These are phyloP conservation scores for Drosophila cyrtoloma DNA, from an alignment of 2,888 invertebrate species.

Conservation along the genomic window DNA sequence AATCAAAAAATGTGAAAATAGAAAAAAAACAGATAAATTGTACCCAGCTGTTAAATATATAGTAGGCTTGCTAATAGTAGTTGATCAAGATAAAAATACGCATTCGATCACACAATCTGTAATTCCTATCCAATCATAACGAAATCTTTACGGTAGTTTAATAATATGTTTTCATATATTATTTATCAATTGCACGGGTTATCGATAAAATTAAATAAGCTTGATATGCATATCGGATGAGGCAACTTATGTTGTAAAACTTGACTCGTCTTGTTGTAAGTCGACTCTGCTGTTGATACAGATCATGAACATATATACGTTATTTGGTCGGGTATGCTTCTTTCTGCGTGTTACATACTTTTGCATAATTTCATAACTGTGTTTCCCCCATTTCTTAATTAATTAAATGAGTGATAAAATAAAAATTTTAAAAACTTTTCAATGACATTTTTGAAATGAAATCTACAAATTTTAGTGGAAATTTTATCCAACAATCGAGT, in stretches of 20 bases:
- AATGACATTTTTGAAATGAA: not conserved
- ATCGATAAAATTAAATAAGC: not conserved
- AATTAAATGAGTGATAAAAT: not conserved
- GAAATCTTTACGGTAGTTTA: not conserved
- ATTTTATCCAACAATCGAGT: not conserved
- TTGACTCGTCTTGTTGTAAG: not conserved
- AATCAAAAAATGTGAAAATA: not conserved
- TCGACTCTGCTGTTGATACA: not conserved
- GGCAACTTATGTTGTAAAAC: not conserved
- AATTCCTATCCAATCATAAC: not conserved
- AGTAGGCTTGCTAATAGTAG: too few relatives aligned
- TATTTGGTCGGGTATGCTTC: not conserved
- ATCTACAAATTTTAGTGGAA: not conserved
- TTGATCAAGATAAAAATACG: too few relatives aligned
- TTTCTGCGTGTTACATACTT: not conserved
- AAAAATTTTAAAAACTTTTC: not conserved
- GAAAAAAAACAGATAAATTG: not conserved
- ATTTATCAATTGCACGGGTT: not conserved
- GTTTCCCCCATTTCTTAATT: not conserved
- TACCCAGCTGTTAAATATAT: not conserved
- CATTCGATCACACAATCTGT: not conserved
- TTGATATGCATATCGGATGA: not conserved
- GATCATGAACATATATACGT: not conserved
- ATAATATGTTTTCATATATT: not conserved
- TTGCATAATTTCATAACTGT: not conserved